phyloP scores from a whole-genome alignment of 1,140 invertebrate species.

The Fragariocoptes setiger region DNA sequence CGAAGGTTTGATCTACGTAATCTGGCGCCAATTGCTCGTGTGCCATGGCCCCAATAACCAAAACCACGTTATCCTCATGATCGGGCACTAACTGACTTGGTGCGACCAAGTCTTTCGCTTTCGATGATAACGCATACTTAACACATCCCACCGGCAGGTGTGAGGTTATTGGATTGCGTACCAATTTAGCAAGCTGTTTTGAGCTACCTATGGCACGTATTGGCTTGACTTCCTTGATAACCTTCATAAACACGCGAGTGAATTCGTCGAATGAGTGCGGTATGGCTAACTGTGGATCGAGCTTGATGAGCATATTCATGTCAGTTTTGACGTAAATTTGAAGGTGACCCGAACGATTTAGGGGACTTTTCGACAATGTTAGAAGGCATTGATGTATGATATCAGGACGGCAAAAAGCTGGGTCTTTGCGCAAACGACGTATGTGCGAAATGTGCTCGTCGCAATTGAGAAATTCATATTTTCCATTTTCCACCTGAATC shows the following conservation, averaged over 20 bases:
- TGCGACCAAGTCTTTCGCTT: slow-evolving; percentile 37
- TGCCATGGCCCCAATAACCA: slow-evolving; percentile 86
- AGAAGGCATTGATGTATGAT: slow-evolving; percentile 60
- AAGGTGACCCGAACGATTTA: slow-evolving; percentile 30
- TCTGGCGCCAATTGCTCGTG: slow-evolving; percentile 55
- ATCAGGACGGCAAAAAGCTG: slow-evolving; percentile 55
- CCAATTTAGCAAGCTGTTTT: slow-evolving; percentile 69
- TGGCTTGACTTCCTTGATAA: slow-evolving; percentile 61
- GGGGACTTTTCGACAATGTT: slow-evolving; percentile 80
- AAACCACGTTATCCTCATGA: slow-evolving; percentile 43
- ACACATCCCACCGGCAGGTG: slow-evolving; percentile 79
- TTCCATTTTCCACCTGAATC: slow-evolving; percentile 40
- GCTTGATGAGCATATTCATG: slow-evolving; percentile 88
- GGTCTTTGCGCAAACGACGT: slow-evolving; percentile 48
- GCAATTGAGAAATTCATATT: slow-evolving; percentile 69
- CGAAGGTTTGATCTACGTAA: slow-evolving; percentile 60
- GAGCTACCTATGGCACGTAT: slow-evolving; percentile 59
- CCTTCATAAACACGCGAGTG: slow-evolving; percentile 88
- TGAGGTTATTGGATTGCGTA: slow-evolving; percentile 79
- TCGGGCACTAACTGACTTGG: slow-evolving; percentile 44
- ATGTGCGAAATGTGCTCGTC: slow-evolving; percentile 60
- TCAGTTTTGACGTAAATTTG: slow-evolving; percentile 77
- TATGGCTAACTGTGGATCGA: slow-evolving; percentile 90
- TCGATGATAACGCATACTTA: slow-evolving; percentile 69
- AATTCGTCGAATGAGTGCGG: slow-evolving; percentile 93